phyloP scores from a whole-genome alignment of 2,888 invertebrate species.

The Pollenia griseotomentosa region DNA sequence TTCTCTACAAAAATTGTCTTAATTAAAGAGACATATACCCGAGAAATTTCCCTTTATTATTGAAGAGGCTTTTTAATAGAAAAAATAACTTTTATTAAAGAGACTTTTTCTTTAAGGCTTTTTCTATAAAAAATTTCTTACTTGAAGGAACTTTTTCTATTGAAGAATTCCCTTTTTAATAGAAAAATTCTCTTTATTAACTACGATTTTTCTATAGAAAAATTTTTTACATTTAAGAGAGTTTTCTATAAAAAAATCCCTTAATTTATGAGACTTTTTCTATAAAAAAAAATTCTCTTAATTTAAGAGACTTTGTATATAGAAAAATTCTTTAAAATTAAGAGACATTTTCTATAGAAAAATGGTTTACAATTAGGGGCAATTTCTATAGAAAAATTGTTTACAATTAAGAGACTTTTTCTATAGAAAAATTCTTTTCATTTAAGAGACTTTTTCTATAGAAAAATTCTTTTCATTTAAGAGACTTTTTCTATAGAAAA shows the following conservation, averaged over 20 bases:
- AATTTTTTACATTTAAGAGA: too few relatives aligned
- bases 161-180: neutral
- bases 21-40: too few relatives aligned
- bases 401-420: neutral
- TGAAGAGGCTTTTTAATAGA: too few relatives aligned
- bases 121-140: neutral
- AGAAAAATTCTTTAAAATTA: too few relatives aligned
- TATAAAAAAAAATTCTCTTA: too few relatives aligned
- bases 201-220: too few relatives aligned
- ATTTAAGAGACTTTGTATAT: neutral
- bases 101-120: too few relatives aligned
- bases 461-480: neutral
- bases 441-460: neutral
- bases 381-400: neutral
- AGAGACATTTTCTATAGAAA: neutral
- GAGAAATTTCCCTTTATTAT: too few relatives aligned
- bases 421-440: neutral
- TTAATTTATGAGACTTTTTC: too few relatives aligned
- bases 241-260: too few relatives aligned
- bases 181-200: neutral
- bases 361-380: neutral
- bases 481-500: neutral
- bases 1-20: too few relatives aligned
- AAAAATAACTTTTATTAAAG: too few relatives aligned
- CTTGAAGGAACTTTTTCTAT: neutral